Evolutionary conservation across 2,797 vertebrate genomes (phyloP), one percentile per base, ranked within the genome.

Genomic region (Rhyacichthys aspro): DNA sequence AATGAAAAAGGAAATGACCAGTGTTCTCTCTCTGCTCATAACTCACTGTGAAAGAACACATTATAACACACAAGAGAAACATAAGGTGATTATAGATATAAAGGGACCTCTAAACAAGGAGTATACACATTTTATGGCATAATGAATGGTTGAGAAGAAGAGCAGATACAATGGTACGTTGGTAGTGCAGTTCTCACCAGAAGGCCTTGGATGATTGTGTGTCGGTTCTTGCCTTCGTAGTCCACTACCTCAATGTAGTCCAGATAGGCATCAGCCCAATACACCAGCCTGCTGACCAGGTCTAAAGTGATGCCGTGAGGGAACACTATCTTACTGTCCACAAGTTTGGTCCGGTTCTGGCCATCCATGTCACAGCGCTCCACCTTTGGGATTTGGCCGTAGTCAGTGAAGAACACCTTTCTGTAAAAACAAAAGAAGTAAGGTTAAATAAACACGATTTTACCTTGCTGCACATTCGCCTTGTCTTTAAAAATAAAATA

Each of bases 361-460:
- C 96, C 96, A 0, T 98, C 95, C 96, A 97, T 98, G 86, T 98
- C 96, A 0, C 96, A 98, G 49, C 96, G 93, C 56, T 98, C 96
- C 76, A 98, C 95, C 76, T 97, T 98, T 0, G 96, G 96, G 81
- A 96, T 97, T 92, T 97, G 95, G 39, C 95, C 95, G 0, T 96
- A 96, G 90, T 96, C 95, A 0, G 96, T 96, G 91, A 98, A 97
- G 87, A 98, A 98, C 37, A 97, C 91, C 77, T 98, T 98, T 88
- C 96, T 97, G 84, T 0, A 47, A 43, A 55, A 18, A 67, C 15
- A 74, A 11, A 23, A 46, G 10, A 28, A 44, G 14, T 38, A 65
- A 42, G 43, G 2, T 7, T 43, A 39, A 47, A 42, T 41, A 38
- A 71, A 8, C 19, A 60, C 7, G 18, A 16, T 16, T 49, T 49